Evolutionary conservation across 2,888 invertebrate species (phyloP), one percentile per base, ranked within the genome.

Genomic region (Unio delphinus): DNA sequence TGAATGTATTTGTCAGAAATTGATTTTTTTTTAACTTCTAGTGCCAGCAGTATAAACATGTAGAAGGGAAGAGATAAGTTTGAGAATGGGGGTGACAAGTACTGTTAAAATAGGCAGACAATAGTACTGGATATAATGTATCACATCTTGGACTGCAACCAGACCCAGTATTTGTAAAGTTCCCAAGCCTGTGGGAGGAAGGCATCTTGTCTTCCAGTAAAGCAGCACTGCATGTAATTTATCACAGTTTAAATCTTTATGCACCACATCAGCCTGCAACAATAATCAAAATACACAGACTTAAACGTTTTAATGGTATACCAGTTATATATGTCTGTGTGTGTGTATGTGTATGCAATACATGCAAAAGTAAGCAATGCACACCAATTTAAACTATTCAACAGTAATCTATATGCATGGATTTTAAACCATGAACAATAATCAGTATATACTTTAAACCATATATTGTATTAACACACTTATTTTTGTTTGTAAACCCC

Each of bases 51-150:
- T 70, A 72, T 87, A 86, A 1, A 87, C 74, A 11, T 80, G 67
- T 64, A 78, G 76, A 11, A 88, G 73, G 15, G 87, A 82, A 26
- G 83, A 72, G 26, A 86, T 72, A 8, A 89, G 79, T 72, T 81
- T 83, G 20, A 87, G 68, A 0, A 88, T 75, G 8, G 88, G 88
- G 15, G 85, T 85, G 8, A 87, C 58, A 15, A 89, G 74, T 11
- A 87, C 84, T 11, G 87, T 87, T 8, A 83, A 68, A 6, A 89
- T 76, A 8, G 88, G 87, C 34, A 87, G 75, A 74, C 86, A 82
- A 77, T 88, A 89, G 69, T 87, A 89, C 74, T 88, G 88, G 17
- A 89, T 71, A 76, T 88, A 89, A 66, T 82, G 81, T 18, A 81
- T 73, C n/a, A 89, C 77, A 65, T 87, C 87, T 54, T 81, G 70